phyloP scores from a whole-genome alignment of 53 echinoderm and acorn worm genomes.

The Pentamera pediparva region DNA sequence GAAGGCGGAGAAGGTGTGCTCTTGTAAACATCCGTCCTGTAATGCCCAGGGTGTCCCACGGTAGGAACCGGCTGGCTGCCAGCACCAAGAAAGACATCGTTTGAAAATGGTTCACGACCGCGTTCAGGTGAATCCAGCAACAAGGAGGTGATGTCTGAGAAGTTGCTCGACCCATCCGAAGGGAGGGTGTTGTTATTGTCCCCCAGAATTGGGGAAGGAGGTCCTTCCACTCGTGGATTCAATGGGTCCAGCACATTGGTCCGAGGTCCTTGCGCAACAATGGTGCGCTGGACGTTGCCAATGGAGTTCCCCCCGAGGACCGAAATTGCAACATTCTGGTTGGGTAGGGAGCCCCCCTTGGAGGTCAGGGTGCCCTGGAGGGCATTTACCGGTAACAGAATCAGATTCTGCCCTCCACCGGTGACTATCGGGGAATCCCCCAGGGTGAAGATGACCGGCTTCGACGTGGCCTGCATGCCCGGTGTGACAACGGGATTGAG shows the following conservation, averaged over 20 bases:
- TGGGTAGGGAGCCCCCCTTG: background rate
- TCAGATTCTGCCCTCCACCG: conserved; percentile 9
- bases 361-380: background rate
- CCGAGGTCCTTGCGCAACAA: background rate
- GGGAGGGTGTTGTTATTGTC: no score
- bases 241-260: background rate
- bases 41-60: conserved; percentile 1
- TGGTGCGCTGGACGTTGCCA: background rate
- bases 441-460: background rate
- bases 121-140: conserved; percentile 4
- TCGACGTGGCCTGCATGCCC: background rate
- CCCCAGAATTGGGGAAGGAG: background rate
- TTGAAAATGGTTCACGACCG: background rate
- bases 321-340: background rate
- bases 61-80: background rate
- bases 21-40: conserved; percentile 40
- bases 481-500: background rate
- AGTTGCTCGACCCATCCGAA: background rate
- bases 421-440: background rate
- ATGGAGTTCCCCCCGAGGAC: background rate
- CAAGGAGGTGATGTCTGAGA: conserved; percentile 11
- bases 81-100: conserved; percentile 48
- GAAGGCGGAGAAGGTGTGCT: conserved; percentile 80
- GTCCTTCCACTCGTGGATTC: background rate
- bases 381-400: conserved; percentile 2